A percentile compares a stretch with the other conserved stretches of the same genome.
These are phyloP conservation scores for Xanthia icteritia DNA, from an alignment of 2,888 invertebrate genomes.

Conservation along the genomic window DNA sequence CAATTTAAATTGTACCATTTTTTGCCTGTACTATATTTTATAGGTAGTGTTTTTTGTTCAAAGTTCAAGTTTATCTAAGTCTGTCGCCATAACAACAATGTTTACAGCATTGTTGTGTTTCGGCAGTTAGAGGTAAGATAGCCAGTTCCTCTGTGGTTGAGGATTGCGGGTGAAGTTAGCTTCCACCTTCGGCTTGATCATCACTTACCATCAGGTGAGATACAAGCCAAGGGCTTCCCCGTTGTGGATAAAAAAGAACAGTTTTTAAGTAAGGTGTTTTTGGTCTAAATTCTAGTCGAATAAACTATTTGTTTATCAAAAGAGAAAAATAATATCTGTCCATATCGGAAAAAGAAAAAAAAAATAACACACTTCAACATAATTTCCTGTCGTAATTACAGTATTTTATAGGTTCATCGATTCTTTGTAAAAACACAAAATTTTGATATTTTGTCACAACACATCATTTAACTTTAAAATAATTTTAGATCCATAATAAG, in stretches of 20 bases:
- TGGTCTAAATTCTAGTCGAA: neutral
- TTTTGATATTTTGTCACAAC: slow-evolving; percentile 23
- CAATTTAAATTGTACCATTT: slow-evolving; percentile 55
- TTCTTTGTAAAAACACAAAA: neutral
- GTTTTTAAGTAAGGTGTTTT: neutral
- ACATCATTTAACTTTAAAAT: slow-evolving; percentile 25
- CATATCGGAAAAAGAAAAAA: neutral
- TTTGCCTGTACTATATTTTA: slow-evolving; percentile 20
- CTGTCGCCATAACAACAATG: no score
- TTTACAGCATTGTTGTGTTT: no score
- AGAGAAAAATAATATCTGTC: no score
- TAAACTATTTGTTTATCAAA: neutral
- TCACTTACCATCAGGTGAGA: no score
- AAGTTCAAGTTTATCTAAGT: neutral
- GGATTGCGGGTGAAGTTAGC: no score
- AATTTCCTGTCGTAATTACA: neutral
- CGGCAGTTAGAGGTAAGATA: no score
- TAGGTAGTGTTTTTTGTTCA: neutral
- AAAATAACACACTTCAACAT: neutral
- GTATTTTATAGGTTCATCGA: neutral
- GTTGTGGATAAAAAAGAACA: no score
- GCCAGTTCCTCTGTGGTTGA: no score
- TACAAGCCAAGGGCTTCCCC: no score
- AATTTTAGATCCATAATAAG: slow-evolving; percentile 59
- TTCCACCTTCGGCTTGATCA: no score